Conservation (phyloP, 2,888 invertebrate species). For the Sphaeridia pumilis region DNA sequence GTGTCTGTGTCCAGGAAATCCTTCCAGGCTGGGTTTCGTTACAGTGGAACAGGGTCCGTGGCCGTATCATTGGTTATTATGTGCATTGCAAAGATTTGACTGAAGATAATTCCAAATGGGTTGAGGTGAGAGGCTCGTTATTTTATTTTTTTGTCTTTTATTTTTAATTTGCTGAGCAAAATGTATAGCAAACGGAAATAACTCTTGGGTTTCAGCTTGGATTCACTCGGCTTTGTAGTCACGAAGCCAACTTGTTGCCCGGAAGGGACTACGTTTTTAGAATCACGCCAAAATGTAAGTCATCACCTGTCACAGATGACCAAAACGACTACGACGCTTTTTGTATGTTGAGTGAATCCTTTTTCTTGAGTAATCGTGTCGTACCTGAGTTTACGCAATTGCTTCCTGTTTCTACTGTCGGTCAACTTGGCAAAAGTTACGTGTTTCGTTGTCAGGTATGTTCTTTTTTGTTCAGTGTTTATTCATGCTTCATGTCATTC, state of each 20-base stretch:
- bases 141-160: not conserved
- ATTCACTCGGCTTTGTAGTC: slow-evolving; percentile 13
- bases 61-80: slow-evolving; percentile 11
- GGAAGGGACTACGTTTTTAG: slow-evolving; percentile 14
- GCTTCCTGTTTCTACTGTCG: slow-evolving; percentile 16
- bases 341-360: slow-evolving; percentile 16
- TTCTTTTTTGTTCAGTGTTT: not conserved
- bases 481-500: not conserved
- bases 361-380: slow-evolving; percentile 16
- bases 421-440: slow-evolving; percentile 11
- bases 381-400: slow-evolving; percentile 16
- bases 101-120: slow-evolving; percentile 8
- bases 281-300: slow-evolving; percentile 18
- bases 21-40: slow-evolving; percentile 16
- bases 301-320: not conserved
- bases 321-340: slow-evolving; percentile 11
- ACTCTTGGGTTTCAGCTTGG: slow-evolving; percentile 6
- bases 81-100: slow-evolving; percentile 12
- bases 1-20: slow-evolving; percentile 7
- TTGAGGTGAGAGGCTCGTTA: slow-evolving; percentile 6
- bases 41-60: slow-evolving; percentile 12
- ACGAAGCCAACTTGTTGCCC: slow-evolving; percentile 12
- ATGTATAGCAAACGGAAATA: no score
- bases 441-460: slow-evolving; percentile 15
- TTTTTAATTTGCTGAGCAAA: no score